Percentiles rank a stretch among this genome's conserved stretches.
Conservation (phyloP, 1,140 invertebrate species). For the Penaeus chinensis region DNA sequence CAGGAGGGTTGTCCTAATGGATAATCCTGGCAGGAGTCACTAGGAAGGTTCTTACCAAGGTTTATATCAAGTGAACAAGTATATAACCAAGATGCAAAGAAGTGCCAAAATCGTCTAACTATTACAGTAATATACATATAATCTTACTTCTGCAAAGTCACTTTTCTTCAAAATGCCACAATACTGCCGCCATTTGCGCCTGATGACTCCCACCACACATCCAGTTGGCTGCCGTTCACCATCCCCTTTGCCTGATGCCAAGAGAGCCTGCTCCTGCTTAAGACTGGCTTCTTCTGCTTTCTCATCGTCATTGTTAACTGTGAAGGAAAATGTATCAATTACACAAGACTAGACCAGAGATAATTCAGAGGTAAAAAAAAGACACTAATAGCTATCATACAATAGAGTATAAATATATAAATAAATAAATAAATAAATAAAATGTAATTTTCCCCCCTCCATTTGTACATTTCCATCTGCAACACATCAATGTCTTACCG, state of each 20-base stretch:
- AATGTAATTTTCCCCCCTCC: too few relatives aligned
- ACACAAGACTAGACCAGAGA: not conserved
- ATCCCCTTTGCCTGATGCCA: conserved; percentile 46
- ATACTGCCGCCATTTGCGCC: conserved; percentile 95
- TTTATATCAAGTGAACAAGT: too few relatives aligned
- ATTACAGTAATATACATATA: not conserved
- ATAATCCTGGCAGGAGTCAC: too few relatives aligned
- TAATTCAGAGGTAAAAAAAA: not conserved
- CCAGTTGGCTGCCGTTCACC: conserved; percentile 81
- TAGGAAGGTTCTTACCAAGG: too few relatives aligned
- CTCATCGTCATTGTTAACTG: conserved; percentile 64
- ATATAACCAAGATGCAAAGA: too few relatives aligned
- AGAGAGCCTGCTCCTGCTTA: conserved; percentile 50
- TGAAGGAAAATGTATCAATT: not conserved
- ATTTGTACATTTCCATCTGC: conserved; percentile 16
- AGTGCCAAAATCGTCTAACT: not conserved
- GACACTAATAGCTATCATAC: not conserved
- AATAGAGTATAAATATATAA: too few relatives aligned
- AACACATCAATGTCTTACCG: conserved; percentile 63
- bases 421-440: too few relatives aligned
- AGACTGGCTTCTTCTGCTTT: conserved; percentile 64
- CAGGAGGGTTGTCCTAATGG: too few relatives aligned
- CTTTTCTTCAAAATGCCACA: conserved; percentile 93
- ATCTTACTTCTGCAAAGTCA: conserved; percentile 77
- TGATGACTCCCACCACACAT: conserved; percentile 92